Percentiles rank a stretch among this genome's conserved stretches.
Conservation (phyloP, 2,888 invertebrate genomes). For the Liposcelis brunnea region DNA sequence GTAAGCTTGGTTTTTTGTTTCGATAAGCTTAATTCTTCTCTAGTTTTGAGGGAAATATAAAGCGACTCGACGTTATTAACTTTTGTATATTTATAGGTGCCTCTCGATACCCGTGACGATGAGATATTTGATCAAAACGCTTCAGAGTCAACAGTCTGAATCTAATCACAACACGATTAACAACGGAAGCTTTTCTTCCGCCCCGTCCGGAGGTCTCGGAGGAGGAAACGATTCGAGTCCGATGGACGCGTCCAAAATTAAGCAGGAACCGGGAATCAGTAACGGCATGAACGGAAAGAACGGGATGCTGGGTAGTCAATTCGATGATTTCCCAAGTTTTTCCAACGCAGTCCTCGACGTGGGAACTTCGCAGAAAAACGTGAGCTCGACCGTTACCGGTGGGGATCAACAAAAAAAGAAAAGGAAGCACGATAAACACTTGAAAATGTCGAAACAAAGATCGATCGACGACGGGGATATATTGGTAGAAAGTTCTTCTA, state of each 20-base stretch:
- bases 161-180: slow-evolving; percentile 31
- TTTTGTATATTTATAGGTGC: slow-evolving; percentile 31
- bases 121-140: slow-evolving; percentile 67
- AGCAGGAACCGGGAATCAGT: slow-evolving; percentile 24
- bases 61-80: no score
- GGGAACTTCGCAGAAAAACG: no score
- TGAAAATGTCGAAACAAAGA: slow-evolving; percentile 43
- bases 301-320: background rate
- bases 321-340: slow-evolving; percentile 1
- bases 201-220: slow-evolving; percentile 48
- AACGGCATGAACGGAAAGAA: slow-evolving; percentile 20
- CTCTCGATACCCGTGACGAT: slow-evolving; percentile 87
- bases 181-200: slow-evolving; percentile 43
- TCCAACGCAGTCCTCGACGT: slow-evolving; percentile 3
- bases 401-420: slow-evolving; percentile 24
- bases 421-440: slow-evolving; percentile 35
- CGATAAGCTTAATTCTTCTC: background rate
- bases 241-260: slow-evolving; percentile 21
- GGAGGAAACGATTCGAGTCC: slow-evolving; percentile 30
- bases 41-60: no score
- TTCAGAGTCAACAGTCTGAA: slow-evolving; percentile 45
- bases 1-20: slow-evolving; percentile 21
- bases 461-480: slow-evolving; percentile 40
- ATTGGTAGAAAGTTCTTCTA: slow-evolving; percentile 40
- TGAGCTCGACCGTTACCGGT: no score